Evolutionary conservation across 1,140 invertebrate genomes (phyloP).

Genomic region (Cardiocondyla obscurior): DNA sequence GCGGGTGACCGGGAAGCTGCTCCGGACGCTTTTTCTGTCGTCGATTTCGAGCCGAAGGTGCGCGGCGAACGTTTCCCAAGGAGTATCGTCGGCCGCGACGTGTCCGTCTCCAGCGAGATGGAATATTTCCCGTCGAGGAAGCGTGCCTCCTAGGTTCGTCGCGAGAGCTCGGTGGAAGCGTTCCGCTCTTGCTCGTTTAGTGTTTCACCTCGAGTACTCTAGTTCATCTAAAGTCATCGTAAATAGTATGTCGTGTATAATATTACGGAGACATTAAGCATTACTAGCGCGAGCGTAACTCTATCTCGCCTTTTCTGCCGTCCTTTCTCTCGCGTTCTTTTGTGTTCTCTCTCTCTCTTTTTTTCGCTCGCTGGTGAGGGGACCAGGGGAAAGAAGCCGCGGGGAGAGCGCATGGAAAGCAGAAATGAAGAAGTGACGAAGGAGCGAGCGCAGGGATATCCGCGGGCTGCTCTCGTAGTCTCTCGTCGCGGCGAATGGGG

Average conservation of each 20-base stretch:
- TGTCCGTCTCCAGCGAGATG: conserved; percentile 39
- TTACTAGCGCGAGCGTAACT: conserved; percentile 55
- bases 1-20: neutral
- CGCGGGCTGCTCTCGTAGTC: conserved; percentile 24
- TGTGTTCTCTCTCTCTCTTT: neutral
- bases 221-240: conserved; percentile 54
- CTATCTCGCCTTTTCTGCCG: neutral
- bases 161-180: conserved; percentile 46
- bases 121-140: conserved; percentile 9
- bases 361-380: conserved; percentile 14
- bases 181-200: conserved; percentile 6
- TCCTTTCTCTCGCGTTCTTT: neutral
- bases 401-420: conserved; percentile 27
- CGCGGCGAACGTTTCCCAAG: conserved; percentile 13
- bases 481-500: conserved; percentile 9
- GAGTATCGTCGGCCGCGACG: neutral
- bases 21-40: conserved; percentile 31
- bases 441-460: neutral
- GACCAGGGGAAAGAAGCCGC: conserved; percentile 20
- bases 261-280: conserved; percentile 64
- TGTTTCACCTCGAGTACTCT: conserved; percentile 39
- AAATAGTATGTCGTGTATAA: conserved; percentile 56
- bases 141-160: conserved; percentile 24
- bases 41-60: conserved; percentile 1
- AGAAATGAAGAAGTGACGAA: conserved; percentile 25